Conservation (phyloP, 2,888 invertebrate genomes). For the Aquatica leii region DNA sequence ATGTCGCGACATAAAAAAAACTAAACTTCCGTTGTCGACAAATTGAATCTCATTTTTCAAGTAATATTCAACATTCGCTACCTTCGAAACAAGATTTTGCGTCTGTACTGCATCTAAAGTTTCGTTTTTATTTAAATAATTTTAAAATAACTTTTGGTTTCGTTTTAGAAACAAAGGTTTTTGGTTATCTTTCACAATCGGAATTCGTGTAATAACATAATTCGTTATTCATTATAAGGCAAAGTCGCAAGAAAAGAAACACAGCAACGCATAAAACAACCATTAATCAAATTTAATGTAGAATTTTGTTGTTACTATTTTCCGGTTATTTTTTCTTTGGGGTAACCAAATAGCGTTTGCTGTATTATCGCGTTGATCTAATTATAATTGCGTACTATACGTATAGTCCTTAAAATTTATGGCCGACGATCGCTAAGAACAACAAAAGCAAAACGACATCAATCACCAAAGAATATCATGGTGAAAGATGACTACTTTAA, state of each 20-base stretch:
- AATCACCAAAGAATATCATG: conserved; percentile 25
- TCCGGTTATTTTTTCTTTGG: conserved; percentile 27
- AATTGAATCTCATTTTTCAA: conserved; percentile 53
- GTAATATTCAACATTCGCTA: no score
- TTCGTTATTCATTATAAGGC: no score
- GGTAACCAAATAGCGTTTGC: no score
- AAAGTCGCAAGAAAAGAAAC: background rate
- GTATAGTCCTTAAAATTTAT: background rate
- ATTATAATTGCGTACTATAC: conserved; percentile 32
- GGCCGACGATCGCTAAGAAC: conserved; percentile 16
- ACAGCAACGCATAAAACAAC: background rate
- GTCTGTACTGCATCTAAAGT: no score
- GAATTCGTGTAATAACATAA: no score
- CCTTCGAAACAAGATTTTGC: no score
- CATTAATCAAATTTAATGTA: conserved; percentile 7
- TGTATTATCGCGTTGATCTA: conserved; percentile 34
- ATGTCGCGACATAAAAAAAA: conserved; percentile 45
- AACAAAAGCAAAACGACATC: conserved; percentile 10
- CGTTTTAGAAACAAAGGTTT: no score
- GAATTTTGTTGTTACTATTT: conserved; percentile 21
- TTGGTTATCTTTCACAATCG: no score
- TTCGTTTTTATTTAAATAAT: no score
- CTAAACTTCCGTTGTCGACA: conserved; percentile 51
- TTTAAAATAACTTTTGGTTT: no score
- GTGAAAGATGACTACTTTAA: conserved; percentile 33